Conservation (phyloP, 2,888 invertebrate genomes). For the Catocala sponsa region DNA sequence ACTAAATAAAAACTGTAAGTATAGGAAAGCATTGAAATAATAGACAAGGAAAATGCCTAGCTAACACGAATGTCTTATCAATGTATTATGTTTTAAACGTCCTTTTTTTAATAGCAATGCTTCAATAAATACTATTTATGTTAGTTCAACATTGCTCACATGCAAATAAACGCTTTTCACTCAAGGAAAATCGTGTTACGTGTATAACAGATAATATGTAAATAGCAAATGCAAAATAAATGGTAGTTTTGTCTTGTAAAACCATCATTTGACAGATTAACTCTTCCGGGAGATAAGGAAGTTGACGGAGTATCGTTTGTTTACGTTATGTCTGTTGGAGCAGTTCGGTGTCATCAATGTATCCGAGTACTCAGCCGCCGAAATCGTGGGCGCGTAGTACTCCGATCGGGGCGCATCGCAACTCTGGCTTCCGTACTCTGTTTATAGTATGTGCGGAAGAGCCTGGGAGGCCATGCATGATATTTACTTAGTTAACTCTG, state of each 20-base stretch:
- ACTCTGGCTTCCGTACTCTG: conserved; percentile 76
- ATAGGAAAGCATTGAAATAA: not conserved
- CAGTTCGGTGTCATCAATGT: conserved; percentile 53
- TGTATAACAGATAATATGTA: conserved; percentile 4
- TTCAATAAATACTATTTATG: not conserved
- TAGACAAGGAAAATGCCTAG: not conserved
- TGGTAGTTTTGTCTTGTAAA: conserved; percentile 43
- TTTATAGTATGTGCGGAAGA: conserved; percentile 83
- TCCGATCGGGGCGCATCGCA: conserved; percentile 55
- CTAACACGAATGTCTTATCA: too few relatives aligned
- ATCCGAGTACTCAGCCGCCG: conserved; percentile 49
- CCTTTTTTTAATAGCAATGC: too few relatives aligned
- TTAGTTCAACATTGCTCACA: not conserved
- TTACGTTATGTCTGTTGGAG: conserved; percentile 55
- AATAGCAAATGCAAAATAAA: conserved; percentile 42
- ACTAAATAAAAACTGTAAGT: too few relatives aligned
- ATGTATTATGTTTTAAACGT: too few relatives aligned
- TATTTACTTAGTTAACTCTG: conserved; percentile 67
- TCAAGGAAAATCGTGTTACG: conserved; percentile 3
- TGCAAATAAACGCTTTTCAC: not conserved
- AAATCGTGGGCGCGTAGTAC: conserved; percentile 58
- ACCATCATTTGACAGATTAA: conserved; percentile 57
- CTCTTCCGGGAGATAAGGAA: conserved; percentile 79
- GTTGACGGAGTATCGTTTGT: conserved; percentile 59
- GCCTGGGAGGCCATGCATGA: conserved; percentile 70